A percentile compares a stretch with the other conserved stretches of the same genome.
phyloP scores from a whole-genome alignment of 2,797 vertebrate genomes.

The Gadopsis bispinosus region DNA sequence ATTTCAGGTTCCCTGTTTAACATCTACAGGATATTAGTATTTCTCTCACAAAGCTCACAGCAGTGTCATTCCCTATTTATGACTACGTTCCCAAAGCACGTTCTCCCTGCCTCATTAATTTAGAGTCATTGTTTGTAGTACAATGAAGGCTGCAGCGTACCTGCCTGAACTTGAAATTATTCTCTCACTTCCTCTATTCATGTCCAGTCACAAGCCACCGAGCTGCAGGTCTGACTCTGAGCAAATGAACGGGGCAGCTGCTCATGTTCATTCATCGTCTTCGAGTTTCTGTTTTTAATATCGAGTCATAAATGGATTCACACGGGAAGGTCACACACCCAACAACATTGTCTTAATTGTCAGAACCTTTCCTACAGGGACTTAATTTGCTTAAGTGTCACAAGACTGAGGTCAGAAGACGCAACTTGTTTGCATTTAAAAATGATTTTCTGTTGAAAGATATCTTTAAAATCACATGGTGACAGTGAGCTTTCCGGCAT shows the following conservation, averaged over 20 bases:
- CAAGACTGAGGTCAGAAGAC: neutral
- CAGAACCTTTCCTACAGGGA: neutral
- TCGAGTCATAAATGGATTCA: conserved; percentile 9
- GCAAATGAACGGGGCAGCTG: conserved; percentile 6
- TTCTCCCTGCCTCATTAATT: conserved; percentile 37
- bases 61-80: neutral
- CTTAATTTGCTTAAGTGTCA: neutral
- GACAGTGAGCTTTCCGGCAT: neutral
- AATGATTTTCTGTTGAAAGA: neutral
- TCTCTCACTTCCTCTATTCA: conserved; percentile 26
- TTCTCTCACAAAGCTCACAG: neutral
- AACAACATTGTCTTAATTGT: neutral
- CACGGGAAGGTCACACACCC: neutral
- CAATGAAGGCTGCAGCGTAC: conserved; percentile 24
- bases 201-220: conserved; percentile 1
- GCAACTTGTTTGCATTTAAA: too few species aligned
- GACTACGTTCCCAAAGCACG: neutral
- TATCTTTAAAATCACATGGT: neutral
- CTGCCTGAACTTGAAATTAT: conserved; percentile 40
- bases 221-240: conserved; percentile 5
- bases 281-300: conserved; percentile 7
- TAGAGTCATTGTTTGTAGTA: conserved; percentile 25
- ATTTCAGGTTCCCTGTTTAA: neutral
- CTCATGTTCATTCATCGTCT: conserved; percentile 1
- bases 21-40: neutral